A percentile compares a stretch with the other conserved stretches of the same genome.
phyloP scores from a whole-genome alignment of 2,797 vertebrate species.

The Platyrinchus mystaceus region DNA sequence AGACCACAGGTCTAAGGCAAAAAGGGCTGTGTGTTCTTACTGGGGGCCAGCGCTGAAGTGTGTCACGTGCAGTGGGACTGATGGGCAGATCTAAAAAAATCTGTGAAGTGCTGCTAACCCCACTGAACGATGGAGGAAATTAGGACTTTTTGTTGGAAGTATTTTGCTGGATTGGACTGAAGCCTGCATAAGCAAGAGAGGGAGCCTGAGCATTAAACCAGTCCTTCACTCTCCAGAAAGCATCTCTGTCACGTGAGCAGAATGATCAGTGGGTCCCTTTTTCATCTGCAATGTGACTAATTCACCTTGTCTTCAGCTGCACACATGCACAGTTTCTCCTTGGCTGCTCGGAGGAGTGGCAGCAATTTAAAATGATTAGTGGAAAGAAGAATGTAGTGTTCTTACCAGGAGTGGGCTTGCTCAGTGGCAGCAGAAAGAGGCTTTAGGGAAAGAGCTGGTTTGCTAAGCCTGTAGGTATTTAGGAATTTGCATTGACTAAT shows the following conservation, averaged over 20 bases:
- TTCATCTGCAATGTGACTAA: not conserved
- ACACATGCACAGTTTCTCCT: not conserved
- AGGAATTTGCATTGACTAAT: conserved; percentile 66
- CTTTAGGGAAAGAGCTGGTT: conserved; percentile 45
- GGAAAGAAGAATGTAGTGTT: conserved; percentile 14
- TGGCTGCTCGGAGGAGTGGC: not conserved
- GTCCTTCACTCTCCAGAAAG: not conserved
- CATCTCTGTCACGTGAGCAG: not conserved
- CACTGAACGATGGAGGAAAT: not conserved
- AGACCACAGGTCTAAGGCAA: not conserved
- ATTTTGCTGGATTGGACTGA: not conserved
- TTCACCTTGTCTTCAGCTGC: conserved; percentile 12
- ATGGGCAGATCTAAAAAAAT: not conserved
- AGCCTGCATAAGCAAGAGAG: not conserved
- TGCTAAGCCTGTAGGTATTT: conserved; percentile 66
- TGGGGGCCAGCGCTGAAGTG: not conserved
- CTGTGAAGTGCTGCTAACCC: not conserved
- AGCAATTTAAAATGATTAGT: conserved; percentile 40
- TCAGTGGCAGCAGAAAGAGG: conserved; percentile 37
- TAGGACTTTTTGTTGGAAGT: not conserved
- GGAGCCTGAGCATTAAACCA: not conserved
- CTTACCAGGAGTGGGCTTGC: conserved; percentile 6
- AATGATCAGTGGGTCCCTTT: not conserved
- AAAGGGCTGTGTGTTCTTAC: not conserved
- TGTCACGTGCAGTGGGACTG: not conserved